Evolutionary conservation across 2,113 vertebrate genomes (phyloP), one percentile per base, ranked within the genome.

Genomic region (Daubentonia madagascariensis): DNA sequence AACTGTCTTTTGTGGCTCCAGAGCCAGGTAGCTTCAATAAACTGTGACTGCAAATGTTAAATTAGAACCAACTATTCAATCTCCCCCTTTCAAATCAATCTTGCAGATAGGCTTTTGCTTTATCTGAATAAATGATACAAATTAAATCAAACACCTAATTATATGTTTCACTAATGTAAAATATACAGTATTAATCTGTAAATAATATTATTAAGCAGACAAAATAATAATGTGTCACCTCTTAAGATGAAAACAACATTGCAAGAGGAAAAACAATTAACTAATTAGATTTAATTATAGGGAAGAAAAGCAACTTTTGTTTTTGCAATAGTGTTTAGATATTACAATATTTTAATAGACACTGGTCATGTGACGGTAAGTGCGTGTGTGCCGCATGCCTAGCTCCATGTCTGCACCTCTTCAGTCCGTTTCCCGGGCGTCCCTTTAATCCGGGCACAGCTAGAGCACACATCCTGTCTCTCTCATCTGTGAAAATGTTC

Each of bases 181-280:
- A 98, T 96, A 98, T 95, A 98, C 98, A 97, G 93, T 94, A 97
- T 90, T 96, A 89, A 95, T 97, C 97, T 97, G 96, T 97, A 98
- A 98, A 98, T 98, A 97, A 98, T 97, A 98, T 98, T 98, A 97
- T 98, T 96, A 98, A 97, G 96, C 97, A 83, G 97, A 91, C 93
- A 95, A 97, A 98, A 98, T 96, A 98, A 98, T 85, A 98, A 94
- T 43, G 78, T 91, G 96, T 87, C 94, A 0, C 94, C 96, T 97
- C 94, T 89, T 96, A 97, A 93, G 75, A 94, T 91, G 93, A 95
- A 98, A 97, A 97, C 96, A 96, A 67, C 95, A 70, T 85, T 78
- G 79, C 88, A 70, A 98, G 97, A 93, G 86, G 61, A 96, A 98
- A 67, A 97, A 97, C 96, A 94, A 98, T 98, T 98, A 98, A 96